Evolutionary conservation across 2,797 vertebrate species (phyloP).

Genomic region (Streptopelia turtur): DNA sequence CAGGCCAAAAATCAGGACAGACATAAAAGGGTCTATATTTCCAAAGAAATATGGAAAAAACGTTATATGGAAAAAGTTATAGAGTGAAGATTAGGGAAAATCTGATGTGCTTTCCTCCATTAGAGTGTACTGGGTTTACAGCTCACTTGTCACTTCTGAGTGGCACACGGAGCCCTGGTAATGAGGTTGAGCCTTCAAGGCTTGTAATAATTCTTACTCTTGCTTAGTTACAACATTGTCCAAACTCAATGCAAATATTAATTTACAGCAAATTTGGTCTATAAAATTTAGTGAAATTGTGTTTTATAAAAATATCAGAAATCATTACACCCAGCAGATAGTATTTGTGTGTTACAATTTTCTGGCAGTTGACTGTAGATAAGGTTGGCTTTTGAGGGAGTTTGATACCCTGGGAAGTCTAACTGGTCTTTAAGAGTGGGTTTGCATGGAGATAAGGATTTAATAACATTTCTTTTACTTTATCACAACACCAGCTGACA

Average conservation of each 20-base stretch:
- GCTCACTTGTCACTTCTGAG: neutral
- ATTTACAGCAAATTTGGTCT: neutral
- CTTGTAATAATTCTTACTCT: neutral
- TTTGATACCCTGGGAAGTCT: neutral
- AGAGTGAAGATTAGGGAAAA: neutral
- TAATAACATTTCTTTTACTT: slow-evolving; percentile 56
- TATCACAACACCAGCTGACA: neutral
- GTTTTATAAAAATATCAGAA: neutral
- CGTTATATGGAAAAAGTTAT: neutral
- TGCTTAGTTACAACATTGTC: neutral
- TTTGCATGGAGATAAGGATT: slow-evolving; percentile 45
- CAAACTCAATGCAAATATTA: neutral
- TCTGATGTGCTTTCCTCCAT: neutral
- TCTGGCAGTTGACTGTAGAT: neutral
- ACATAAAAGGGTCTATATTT: neutral
- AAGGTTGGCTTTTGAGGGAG: neutral
- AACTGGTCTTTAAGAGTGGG: neutral
- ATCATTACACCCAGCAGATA: neutral
- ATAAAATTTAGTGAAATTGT: neutral
- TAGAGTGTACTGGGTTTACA: neutral
- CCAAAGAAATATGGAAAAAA: neutral
- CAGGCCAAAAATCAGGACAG: neutral
- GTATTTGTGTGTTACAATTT: neutral
- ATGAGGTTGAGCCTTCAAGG: neutral
- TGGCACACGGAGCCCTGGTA: rapidly evolving